Base-by-base conservation (phyloP, 2,888 invertebrate species). In the Calliopum simillimum region DNA sequence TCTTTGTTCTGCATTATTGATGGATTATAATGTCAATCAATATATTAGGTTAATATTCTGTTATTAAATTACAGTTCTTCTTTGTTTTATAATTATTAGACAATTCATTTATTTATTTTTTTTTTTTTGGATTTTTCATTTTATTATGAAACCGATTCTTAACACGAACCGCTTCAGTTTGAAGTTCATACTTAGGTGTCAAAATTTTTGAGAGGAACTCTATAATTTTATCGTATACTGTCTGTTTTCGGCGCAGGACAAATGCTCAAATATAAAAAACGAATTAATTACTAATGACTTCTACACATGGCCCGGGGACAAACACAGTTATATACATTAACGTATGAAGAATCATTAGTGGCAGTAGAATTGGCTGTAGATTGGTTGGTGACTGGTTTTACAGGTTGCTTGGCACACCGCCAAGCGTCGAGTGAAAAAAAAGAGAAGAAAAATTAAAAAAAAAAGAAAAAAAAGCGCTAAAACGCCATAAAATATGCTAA, bases 401-500 rank as follows among this genome's bases (percentile, higher is more conserved):
- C 68, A 63, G 62, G 58, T 58, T 49, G 46, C 43, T 53, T 19
- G 19, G 58, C 58, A 56, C 49, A 63, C 16, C 19, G 49, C 59
- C 13, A 43, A 21, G 23, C 21, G 55, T 58, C 33, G 49, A 43
- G n/a, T 41, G 25, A 6, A 53, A 53, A 49, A 56, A 21, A 21
- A 47, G 55, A 46, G 61, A 68, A 41, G 43, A 62, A 55, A 68
- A 61, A 61, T 41, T n/a, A 25, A 56, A 25, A 25, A 23, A 56
- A 13, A 14, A n/a, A 25, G 33, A 23, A 19, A n/a, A 61, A 43
- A 46, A 61, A 64, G 55, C 49, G 64, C 69, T 41, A 64, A 53
- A 64, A 53, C 51, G 41, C 25, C 59, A 62, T 46, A 69, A 63
- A 69, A 69, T 53, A 69, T 56, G 69, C 55, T 64, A 64, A 69